A percentile compares a stretch with the other conserved stretches of the same genome.
These are phyloP conservation scores for Premnoplex brunnescens DNA, from an alignment of 2,797 vertebrate species.

Conservation along the genomic window DNA sequence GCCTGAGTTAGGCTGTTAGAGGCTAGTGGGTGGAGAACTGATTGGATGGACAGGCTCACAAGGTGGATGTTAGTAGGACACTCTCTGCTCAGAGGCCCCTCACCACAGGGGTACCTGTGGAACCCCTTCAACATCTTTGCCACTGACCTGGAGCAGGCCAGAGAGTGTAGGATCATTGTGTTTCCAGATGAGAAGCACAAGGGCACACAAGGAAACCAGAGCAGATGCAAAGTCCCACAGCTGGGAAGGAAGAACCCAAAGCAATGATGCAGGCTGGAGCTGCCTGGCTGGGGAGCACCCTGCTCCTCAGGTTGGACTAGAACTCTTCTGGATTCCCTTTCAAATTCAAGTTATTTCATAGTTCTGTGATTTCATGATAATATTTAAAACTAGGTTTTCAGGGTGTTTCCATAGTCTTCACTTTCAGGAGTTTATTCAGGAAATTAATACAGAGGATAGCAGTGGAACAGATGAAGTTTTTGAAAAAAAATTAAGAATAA, in stretches of 20 bases:
- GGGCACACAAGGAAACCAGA: neutral
- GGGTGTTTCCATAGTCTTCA: neutral
- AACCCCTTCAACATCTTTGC: neutral
- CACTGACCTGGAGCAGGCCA: neutral
- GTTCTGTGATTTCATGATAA: neutral
- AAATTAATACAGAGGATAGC: neutral
- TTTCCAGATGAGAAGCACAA: neutral
- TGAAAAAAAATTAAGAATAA: neutral
- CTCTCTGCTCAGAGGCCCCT: rapidly evolving
- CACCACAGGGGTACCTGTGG: too few species aligned
- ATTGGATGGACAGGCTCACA: neutral
- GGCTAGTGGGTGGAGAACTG: neutral
- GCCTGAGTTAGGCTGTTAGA: neutral
- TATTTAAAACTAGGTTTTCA: neutral
- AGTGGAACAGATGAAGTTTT: neutral
- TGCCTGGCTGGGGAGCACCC: neutral
- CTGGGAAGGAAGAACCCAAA: neutral
- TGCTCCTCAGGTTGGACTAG: neutral
- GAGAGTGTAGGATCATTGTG: neutral
- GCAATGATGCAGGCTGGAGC: neutral
- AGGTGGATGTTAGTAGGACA: rapidly evolving
- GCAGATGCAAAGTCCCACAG: neutral
- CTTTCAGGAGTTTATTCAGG: neutral
- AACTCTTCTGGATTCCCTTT: neutral
- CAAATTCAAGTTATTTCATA: neutral